Evolutionary conservation across 2,113 vertebrate genomes (phyloP), one percentile per base, ranked within the genome.

Genomic region (Vidua macroura): DNA sequence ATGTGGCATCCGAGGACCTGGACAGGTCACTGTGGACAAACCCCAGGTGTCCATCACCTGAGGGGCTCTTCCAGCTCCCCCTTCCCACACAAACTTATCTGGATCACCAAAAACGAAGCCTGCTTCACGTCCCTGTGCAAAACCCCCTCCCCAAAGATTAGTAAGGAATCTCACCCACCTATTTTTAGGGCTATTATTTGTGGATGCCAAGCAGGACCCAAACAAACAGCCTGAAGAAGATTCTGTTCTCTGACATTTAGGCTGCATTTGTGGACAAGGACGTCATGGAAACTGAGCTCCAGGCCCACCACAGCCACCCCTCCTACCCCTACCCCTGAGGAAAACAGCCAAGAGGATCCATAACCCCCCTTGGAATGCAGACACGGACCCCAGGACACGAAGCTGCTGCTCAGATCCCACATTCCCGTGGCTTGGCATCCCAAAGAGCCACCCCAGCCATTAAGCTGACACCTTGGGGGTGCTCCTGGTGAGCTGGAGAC

Each of bases 141-240:
- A 90, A 49, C 51, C 58, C 74, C 64, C 83, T 22, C 51, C 73
- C 43, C 68, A 46, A 53, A 52, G 91, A 88, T 91, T 4, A 93
- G 53, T 0, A 1, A 84, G 68, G 81, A 60, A 95, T 92, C 63
- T 73, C 86, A 49, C 6, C 44, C 9, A 49, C 37, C 89, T 96
- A 95, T 95, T 95, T 95, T 95, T 93, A 95, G 93, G 25, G 49
- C 86, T 73, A 92, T 97, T 95, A 92, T 92, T 90, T 95, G 91
- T 73, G 46, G 89, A 62, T 31, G 20, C 84, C 46, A 72, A 68
- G 72, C 56, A 20, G 51, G 59, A 79, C 70, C 66, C 78, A 85
- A 90, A 91, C 84, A 82, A 86, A 76, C 80, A 69, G 78, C 60
- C 12, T 0, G 44, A 58, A 87, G 92, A 69, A 52, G 91, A 91